A percentile compares a stretch with the other conserved stretches of the same genome.
Evolutionary conservation across 2,888 invertebrate species (phyloP).

Genomic region (Platypus cylindrus): DNA sequence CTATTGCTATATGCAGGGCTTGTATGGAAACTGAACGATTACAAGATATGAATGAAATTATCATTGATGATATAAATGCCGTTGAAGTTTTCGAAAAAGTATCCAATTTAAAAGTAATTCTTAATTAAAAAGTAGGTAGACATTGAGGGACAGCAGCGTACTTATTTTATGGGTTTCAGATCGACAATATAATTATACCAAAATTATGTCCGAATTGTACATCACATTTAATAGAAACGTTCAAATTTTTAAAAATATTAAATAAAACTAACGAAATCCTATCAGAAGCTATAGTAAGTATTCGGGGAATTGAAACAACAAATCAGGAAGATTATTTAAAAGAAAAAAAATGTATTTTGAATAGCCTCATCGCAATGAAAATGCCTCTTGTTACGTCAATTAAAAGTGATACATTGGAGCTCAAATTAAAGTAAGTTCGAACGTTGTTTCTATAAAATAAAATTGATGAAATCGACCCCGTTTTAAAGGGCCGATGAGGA

Average conservation of each 20-base stretch:
- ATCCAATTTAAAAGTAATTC: constrained; percentile 8
- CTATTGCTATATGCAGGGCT: constrained; percentile 6
- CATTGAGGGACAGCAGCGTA: no score
- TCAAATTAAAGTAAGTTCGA: no score
- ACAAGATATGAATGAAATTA: constrained; percentile 6
- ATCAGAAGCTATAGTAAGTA: constrained; percentile 4
- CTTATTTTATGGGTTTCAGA: constrained; percentile 3
- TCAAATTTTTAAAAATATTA: constrained; percentile 7
- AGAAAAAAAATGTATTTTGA: no score
- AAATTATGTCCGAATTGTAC: constrained; percentile 8
- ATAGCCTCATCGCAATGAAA: no score
- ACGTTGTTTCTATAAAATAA: no score
- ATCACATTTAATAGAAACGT: background rate
- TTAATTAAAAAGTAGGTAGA: no score
- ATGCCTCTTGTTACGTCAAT: no score
- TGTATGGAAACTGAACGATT: constrained; percentile 6
- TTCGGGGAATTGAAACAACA: no score
- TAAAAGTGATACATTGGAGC: no score
- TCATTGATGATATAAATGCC: constrained; percentile 2
- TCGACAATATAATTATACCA: constrained; percentile 2
- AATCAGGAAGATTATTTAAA: no score
- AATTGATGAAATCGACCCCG: no score
- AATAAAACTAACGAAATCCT: constrained; percentile 3
- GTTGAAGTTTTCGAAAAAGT: constrained; percentile 7
- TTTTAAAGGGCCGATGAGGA: no score